phyloP scores from a whole-genome alignment of 2,888 invertebrate genomes.

The Stratiomys singularior region DNA sequence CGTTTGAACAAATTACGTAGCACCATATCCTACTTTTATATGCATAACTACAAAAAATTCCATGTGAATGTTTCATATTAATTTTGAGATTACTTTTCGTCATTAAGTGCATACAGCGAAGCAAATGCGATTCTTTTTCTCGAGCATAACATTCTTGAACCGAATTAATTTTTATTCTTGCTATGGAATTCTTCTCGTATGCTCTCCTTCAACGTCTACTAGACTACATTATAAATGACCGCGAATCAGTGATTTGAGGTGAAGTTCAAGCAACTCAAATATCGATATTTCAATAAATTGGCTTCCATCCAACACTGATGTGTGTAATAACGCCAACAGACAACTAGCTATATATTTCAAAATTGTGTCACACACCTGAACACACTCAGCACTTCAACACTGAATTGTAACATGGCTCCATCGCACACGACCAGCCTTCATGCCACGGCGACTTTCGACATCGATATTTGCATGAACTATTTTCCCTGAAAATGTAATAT shows the following conservation, averaged over 20 bases:
- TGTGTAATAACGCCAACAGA: background rate
- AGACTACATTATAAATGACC: background rate
- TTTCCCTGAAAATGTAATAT: slow-evolving; percentile 12
- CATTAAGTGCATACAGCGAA: too few species aligned
- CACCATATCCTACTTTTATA: too few species aligned
- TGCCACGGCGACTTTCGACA: slow-evolving; percentile 16
- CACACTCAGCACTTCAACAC: background rate
- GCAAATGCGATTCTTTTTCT: too few species aligned
- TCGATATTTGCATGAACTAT: slow-evolving; percentile 37
- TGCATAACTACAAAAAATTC: too few species aligned
- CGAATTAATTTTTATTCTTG: too few species aligned
- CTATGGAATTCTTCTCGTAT: too few species aligned
- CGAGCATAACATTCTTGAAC: too few species aligned
- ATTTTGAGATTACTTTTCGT: too few species aligned
- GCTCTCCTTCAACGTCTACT: background rate
- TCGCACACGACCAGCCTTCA: background rate
- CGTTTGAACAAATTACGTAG: too few species aligned
- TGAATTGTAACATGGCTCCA: slow-evolving; percentile 3
- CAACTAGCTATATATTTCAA: background rate
- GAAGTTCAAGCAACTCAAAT: slow-evolving; percentile 18
- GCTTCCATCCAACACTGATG: too few species aligned
- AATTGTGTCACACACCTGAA: slow-evolving; percentile 38
- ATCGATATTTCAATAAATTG: background rate
- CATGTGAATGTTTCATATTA: too few species aligned
- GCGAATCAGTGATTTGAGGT: background rate